Conservation (phyloP, 35 echinoderm and acorn worm genomes). For the Anneissia japonica region DNA sequence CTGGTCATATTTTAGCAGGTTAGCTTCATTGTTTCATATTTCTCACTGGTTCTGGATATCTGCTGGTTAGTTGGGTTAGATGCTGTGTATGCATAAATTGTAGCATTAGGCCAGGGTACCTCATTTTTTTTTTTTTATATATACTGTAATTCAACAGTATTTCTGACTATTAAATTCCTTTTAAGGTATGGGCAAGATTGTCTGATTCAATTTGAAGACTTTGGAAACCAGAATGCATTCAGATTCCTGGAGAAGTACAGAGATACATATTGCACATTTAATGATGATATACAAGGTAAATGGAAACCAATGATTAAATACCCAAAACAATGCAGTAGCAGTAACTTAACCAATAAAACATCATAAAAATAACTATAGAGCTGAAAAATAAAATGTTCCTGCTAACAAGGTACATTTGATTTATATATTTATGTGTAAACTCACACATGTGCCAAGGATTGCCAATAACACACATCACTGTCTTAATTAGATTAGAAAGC, state of each 20-base stretch:
- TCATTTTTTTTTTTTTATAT: too few species aligned
- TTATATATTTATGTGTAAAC: background rate
- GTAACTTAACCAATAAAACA: background rate
- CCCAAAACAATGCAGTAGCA: background rate
- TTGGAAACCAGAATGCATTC: slow-evolving; percentile 95
- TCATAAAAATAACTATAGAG: background rate
- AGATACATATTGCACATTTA: slow-evolving; percentile 86
- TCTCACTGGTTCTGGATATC: too few species aligned
- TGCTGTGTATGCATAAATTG: too few species aligned
- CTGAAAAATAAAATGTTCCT: background rate
- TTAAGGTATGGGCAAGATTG: slow-evolving; percentile 85
- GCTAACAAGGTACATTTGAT: background rate
- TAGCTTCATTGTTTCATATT: too few species aligned
- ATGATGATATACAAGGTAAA: slow-evolving; percentile 97
- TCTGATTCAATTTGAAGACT: slow-evolving; percentile 98
- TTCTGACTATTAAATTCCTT: background rate
- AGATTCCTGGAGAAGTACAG: slow-evolving; percentile 88
- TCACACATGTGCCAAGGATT: too few species aligned
- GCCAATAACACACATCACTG: too few species aligned
- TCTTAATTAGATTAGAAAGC: too few species aligned
- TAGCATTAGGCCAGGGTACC: too few species aligned
- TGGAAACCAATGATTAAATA: background rate
- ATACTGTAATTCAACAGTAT: too few species aligned
- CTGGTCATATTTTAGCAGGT: too few species aligned
- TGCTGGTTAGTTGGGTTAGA: too few species aligned